Base-by-base conservation (phyloP, 2,113 vertebrate species). In the Cynoglossus semilaevis region DNA sequence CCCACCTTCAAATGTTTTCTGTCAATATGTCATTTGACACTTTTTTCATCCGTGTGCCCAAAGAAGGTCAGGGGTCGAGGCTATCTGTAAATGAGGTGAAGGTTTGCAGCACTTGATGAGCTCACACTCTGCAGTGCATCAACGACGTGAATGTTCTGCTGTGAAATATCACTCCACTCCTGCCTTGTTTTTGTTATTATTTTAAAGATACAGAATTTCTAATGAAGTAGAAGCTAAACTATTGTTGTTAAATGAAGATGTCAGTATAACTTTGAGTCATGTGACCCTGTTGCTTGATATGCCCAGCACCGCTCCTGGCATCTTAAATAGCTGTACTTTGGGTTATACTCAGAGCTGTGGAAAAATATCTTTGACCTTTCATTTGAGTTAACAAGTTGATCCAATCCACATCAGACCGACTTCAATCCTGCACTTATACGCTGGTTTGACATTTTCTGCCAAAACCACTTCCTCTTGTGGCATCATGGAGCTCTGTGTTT, bases 381-480 rank as follows among this genome's bases (percentile, higher is more conserved):
- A 87, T 87, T 85, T 83, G 68, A 81, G 72, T 85, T 85, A 79
- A 85, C 82, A 83, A 86, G 81, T 81, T 60, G 71, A 82, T 82
- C 67, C 71, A 63, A 19, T 82, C 78, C 76, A 79, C 80, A 86
- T 85, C 80, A 83, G 70, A 83, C 58, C 58, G 15, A 47, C 65
- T 85, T 70, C 60, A 77, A 53, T 71, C 63, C 69, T 70, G 76
- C 74, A 77, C 67, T 84, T 80, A 87, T 84, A 86, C 17, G 51
- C 71, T 68, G 61, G 77, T 71, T 83, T 80, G 77, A 72, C 81
- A 64, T 77, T 79, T 76, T 79, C 60, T 80, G 79, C 84, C 79
- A 78, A 87, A 87, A 66, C 85, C 83, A 87, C 87, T 84, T 84
- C 87, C 84, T 77, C 66, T 65, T 76, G 80, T 74, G 86, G 80